Base-by-base conservation (phyloP, 2,888 invertebrate species). In the Tipula vernalis region DNA sequence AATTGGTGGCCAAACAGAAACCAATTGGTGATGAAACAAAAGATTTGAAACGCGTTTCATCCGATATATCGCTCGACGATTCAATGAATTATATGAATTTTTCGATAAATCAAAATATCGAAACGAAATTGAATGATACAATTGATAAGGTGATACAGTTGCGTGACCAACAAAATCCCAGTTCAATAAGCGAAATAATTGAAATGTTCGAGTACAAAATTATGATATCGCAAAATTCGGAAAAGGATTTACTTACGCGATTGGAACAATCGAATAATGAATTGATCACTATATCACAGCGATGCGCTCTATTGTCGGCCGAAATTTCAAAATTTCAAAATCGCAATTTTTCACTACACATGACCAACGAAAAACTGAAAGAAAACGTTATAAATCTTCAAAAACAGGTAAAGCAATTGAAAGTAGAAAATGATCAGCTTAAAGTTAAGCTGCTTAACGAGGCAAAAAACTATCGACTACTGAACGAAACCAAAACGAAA, bases 131-230 rank as follows among this genome's bases (percentile, higher is more conserved):
- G 15, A 84, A 84, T 15, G 84, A 57, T 36, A 86, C 39, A 86
- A 87, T 85, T 83, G 86, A 51, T 86, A 87, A 87, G 87, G 87
- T 87, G 87, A 51, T 36, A 87, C 87, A 57, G 47, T 87, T 51
- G 39, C 87, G 10, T 87, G 71, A 71, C 10, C 71, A 71, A 0
- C 71, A 71, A 10, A 84, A 84, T 84, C 41, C 39, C 15, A 15
- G 84, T 41, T 36, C 36, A 3, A 84, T 84, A 39, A 87, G 87
- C 15, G 87, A 88, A 36, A 87, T 88, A 36, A 87, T 88, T 86
- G 87, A 88, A 86, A 83, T 88, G 6, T 88, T 88, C 42, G 88
- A 88, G 85, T 87, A 87, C 51, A 88, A 88, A 87, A 57, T 88
- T 15, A 47, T 86, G 71, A 86, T 88, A 86, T 87, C 57, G 57